A percentile compares a stretch with the other conserved stretches of the same genome.
phyloP scores from a whole-genome alignment of 2,797 vertebrate genomes.

The Astyanax mexicanus region DNA sequence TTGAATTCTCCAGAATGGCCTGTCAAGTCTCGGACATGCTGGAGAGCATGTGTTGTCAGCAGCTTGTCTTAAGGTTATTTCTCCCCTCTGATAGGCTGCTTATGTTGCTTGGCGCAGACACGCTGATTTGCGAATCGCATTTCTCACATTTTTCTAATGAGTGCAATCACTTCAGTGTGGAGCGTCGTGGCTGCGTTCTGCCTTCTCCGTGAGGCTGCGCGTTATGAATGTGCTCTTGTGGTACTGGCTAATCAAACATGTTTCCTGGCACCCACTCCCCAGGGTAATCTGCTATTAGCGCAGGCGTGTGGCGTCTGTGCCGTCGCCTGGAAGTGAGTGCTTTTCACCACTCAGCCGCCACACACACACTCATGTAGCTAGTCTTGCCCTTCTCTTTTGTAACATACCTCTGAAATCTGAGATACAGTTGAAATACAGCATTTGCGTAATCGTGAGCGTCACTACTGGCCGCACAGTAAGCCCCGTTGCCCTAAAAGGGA shows the following conservation, averaged over 20 bases:
- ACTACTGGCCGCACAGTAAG: slow-evolving; percentile 8
- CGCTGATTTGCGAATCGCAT: slow-evolving; percentile 55
- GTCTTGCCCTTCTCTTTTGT: slow-evolving; percentile 29
- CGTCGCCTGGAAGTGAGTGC: slow-evolving; percentile 53
- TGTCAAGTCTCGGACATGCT: slow-evolving; percentile 49
- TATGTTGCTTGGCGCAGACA: slow-evolving; percentile 42
- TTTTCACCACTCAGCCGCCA: slow-evolving; percentile 47
- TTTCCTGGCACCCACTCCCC: slow-evolving; percentile 56
- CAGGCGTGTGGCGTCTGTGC: slow-evolving; percentile 53
- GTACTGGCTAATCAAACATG: slow-evolving; percentile 62
- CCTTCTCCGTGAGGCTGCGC: slow-evolving; percentile 39
- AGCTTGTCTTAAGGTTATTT: slow-evolving; percentile 54
- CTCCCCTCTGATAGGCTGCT: slow-evolving; percentile 44
- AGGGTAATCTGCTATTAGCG: slow-evolving; percentile 59
- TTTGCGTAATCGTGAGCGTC: slow-evolving; percentile 17
- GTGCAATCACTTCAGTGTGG: slow-evolving; percentile 61
- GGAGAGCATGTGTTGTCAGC: slow-evolving; percentile 48
- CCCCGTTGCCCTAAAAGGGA: slow-evolving; percentile 39
- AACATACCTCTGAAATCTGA: slow-evolving; percentile 37
- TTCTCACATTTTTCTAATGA: slow-evolving; percentile 58
- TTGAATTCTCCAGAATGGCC: slow-evolving; percentile 40
- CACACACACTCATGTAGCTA: neutral
- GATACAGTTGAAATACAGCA: slow-evolving; percentile 34
- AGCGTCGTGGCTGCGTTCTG: slow-evolving; percentile 36
- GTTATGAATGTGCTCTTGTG: slow-evolving; percentile 57